Evolutionary conservation across 2,888 invertebrate species (phyloP).

Genomic region (Dysmachus trigonus): DNA sequence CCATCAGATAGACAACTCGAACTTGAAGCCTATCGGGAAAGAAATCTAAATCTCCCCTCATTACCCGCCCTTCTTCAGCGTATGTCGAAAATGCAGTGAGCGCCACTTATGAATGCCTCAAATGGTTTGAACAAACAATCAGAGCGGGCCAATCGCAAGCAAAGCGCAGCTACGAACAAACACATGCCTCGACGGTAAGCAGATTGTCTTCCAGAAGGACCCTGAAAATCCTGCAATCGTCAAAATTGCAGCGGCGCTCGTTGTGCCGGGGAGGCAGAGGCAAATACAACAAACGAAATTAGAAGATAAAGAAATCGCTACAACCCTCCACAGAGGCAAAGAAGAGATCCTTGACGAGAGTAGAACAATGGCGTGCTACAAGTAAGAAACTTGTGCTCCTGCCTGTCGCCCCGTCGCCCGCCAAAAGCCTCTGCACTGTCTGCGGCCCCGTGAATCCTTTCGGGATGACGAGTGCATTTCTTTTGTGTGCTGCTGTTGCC

Average conservation of each 20-base stretch:
- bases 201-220: not conserved
- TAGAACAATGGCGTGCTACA: not conserved
- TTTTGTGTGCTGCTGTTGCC: not conserved
- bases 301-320: slow-evolving; percentile 2
- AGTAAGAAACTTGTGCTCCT: not conserved
- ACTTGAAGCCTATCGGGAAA: not conserved
- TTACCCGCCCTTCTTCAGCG: not conserved
- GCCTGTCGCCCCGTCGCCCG: not conserved
- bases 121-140: slow-evolving; percentile 12
- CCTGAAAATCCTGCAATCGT: not conserved
- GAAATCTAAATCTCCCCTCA: not conserved
- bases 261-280: not conserved
- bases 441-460: not conserved
- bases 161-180: not conserved
- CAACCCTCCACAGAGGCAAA: not conserved
- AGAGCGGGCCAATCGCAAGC: no score
- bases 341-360: not conserved
- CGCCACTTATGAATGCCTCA: slow-evolving; percentile 16
- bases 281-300: not conserved
- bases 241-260: not conserved
- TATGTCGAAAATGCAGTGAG: not conserved
- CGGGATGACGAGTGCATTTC: not conserved
- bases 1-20: not conserved
- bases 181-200: not conserved
- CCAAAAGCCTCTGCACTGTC: not conserved